Conservation (phyloP, 2,113 vertebrate species). For the Anser brachyrhynchus region DNA sequence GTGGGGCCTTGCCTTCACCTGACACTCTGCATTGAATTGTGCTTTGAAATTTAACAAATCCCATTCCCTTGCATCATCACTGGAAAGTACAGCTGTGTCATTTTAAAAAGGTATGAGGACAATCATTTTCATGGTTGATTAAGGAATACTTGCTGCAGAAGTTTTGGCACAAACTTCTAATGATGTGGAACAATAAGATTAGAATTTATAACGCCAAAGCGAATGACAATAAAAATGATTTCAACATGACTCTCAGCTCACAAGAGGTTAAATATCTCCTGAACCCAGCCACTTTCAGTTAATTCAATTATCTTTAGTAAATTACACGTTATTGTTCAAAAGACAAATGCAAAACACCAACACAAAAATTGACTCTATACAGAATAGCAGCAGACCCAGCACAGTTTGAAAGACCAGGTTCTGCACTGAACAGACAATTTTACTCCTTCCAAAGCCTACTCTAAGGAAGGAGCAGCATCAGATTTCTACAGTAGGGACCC, state of each 20-base stretch:
- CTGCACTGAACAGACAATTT: not conserved
- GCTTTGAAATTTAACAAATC: not conserved
- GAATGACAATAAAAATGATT: not conserved
- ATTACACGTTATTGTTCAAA: not conserved
- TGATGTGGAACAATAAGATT: not conserved
- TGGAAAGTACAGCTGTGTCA: not conserved
- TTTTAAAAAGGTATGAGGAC: not conserved
- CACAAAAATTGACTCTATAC: accelerated
- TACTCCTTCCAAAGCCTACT: not conserved
- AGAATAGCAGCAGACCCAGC: not conserved
- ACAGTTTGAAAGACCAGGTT: not conserved
- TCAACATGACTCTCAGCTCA: not conserved
- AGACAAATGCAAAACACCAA: not conserved
- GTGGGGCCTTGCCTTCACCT: not conserved
- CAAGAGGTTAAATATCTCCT: not conserved
- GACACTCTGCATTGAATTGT: not conserved
- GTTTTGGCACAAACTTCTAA: not conserved
- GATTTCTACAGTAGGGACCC: not conserved
- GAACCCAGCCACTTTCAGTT: not conserved
- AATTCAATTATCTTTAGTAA: not conserved
- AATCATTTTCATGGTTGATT: not conserved
- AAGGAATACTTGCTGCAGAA: not conserved
- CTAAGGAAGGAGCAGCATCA: not conserved
- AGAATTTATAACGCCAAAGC: not conserved
- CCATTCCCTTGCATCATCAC: not conserved